A percentile compares a stretch with the other conserved stretches of the same genome.
phyloP scores from a whole-genome alignment of 2,797 vertebrate species.

The Nannoperca obscura region DNA sequence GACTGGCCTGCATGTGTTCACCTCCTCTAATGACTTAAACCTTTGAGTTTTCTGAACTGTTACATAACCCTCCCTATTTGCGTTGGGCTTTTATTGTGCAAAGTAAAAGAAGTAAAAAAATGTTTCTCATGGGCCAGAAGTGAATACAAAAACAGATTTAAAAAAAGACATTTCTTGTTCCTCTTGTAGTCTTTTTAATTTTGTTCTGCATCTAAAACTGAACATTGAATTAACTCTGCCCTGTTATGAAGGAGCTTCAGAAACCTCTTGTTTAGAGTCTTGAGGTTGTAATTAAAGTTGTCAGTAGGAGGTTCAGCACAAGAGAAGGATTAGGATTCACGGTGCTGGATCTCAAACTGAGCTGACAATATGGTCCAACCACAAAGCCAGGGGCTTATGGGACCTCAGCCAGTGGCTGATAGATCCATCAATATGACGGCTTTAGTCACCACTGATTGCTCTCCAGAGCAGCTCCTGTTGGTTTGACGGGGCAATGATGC shows the following conservation, averaged over 20 bases:
- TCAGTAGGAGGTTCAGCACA: conserved; percentile 63
- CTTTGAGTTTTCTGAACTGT: too few relatives aligned
- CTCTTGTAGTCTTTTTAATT: not conserved
- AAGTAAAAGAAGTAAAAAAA: not conserved
- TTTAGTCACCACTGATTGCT: conserved; percentile 62
- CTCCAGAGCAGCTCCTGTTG: conserved; percentile 62
- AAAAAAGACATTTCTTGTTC: not conserved
- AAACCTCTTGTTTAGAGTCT: conserved; percentile 23
- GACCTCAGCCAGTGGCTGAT: conserved; percentile 72
- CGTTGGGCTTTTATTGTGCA: not conserved
- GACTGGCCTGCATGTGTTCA: not conserved
- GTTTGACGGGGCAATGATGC: conserved; percentile 47
- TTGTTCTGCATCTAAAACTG: not conserved
- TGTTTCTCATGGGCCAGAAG: not conserved
- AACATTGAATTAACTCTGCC: not conserved
- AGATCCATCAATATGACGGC: conserved; percentile 73
- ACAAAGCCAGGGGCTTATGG: conserved; percentile 70
- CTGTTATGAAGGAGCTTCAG: not conserved
- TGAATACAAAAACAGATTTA: not conserved
- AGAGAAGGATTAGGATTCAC: conserved; percentile 58
- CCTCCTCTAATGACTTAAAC: not conserved
- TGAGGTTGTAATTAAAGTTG: conserved; percentile 67
- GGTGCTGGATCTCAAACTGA: conserved; percentile 68
- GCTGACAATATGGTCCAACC: conserved; percentile 72
- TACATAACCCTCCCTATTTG: not conserved